Conservation (phyloP, 2,888 invertebrate genomes). For the Tupiocoris notatus region DNA sequence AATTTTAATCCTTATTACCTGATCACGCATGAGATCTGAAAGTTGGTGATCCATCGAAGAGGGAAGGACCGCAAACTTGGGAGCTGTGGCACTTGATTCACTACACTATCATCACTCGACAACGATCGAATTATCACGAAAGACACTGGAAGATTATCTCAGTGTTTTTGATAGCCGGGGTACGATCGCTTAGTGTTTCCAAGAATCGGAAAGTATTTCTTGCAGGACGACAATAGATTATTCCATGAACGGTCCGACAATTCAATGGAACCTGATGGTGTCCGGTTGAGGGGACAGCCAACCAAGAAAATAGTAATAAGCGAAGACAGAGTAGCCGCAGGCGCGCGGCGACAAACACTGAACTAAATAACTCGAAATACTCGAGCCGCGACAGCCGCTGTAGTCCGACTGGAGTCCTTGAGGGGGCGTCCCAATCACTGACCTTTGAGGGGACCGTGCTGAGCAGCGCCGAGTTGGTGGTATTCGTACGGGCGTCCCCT, state of each 20-base stretch:
- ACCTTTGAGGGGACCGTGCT: conserved; percentile 21
- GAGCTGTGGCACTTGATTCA: conserved; percentile 28
- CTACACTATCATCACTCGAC: conserved; percentile 9
- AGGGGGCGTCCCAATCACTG: conserved; percentile 39
- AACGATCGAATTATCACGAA: too few relatives aligned
- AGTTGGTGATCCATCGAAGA: conserved; percentile 38
- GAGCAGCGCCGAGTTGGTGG: background rate
- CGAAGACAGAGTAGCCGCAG: background rate
- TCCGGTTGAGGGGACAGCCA: background rate
- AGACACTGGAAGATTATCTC: too few relatives aligned
- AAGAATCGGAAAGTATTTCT: too few relatives aligned
- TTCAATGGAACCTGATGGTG: background rate
- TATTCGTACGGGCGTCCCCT: background rate
- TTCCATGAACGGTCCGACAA: too few relatives aligned
- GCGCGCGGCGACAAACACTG: conserved; percentile 14
- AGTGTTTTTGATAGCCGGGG: too few relatives aligned
- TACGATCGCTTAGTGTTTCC: too few relatives aligned
- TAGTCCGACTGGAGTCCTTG: background rate
- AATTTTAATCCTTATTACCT: conserved; percentile 26
- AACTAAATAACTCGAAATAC: background rate
- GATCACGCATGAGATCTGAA: conserved; percentile 38
- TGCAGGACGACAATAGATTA: too few relatives aligned
- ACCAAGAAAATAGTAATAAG: background rate
- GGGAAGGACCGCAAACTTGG: background rate
- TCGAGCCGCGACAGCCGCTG: background rate